These are phyloP conservation scores for Nomada fucata DNA, from an alignment of 2,888 invertebrate species.

Conservation along the genomic window DNA sequence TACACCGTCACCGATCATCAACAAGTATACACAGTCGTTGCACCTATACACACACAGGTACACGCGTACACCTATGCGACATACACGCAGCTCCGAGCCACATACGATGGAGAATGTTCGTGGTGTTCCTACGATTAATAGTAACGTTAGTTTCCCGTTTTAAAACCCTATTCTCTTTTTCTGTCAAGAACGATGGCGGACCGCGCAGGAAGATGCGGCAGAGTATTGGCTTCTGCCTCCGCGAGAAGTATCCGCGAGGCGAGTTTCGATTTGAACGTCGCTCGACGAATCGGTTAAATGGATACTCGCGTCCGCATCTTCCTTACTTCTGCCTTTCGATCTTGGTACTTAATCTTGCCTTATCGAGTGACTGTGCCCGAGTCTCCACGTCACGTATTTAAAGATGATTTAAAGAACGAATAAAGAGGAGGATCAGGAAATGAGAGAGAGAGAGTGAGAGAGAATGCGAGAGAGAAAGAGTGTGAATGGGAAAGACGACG, in stretches of 20 bases:
- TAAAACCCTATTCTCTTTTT: constrained; percentile 56
- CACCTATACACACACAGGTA: constrained; percentile 32
- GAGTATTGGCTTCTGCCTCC: background rate
- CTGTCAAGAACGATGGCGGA: constrained; percentile 34
- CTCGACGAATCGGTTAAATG: background rate
- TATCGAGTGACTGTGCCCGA: constrained; percentile 53
- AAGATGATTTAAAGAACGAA: constrained; percentile 29
- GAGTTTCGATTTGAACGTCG: background rate
- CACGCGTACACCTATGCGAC: constrained; percentile 16
- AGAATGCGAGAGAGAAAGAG: constrained; percentile 34
- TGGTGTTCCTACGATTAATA: constrained; percentile 62
- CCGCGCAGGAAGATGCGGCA: constrained; percentile 13
- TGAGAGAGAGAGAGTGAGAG: constrained; percentile 14
- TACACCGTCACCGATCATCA: constrained; percentile 31
- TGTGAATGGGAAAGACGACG: constrained; percentile 20
- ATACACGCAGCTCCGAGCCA: constrained; percentile 55
- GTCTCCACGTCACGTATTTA: constrained; percentile 27
- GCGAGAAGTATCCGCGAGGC: background rate
- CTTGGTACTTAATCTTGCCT: constrained; percentile 63
- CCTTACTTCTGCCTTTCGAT: constrained; percentile 42
- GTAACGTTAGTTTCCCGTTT: constrained; percentile 56
- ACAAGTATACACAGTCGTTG: constrained; percentile 37
- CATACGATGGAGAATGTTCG: constrained; percentile 44
- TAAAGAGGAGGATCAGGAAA: background rate
- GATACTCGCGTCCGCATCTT: constrained; percentile 11